phyloP scores from a whole-genome alignment of 1,140 invertebrate genomes.

The Drosophila orosa region DNA sequence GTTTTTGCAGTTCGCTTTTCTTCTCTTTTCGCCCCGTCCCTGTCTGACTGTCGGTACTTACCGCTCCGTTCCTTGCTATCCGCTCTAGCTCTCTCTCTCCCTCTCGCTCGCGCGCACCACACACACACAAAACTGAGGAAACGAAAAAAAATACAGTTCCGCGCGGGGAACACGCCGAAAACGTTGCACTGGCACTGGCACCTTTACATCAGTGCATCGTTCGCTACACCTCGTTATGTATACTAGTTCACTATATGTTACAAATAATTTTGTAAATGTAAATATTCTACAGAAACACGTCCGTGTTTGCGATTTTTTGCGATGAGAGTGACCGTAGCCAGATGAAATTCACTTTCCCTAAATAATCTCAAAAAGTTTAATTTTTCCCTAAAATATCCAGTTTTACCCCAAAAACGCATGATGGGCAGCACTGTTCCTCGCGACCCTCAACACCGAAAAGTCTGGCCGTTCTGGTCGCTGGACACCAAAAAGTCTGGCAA shows the following conservation, averaged over 20 bases:
- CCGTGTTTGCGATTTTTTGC: constrained; percentile 39
- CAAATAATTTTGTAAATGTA: constrained; percentile 77
- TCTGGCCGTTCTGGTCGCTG: too few relatives aligned
- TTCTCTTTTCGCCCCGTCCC: constrained; percentile 32
- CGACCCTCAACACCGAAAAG: too few relatives aligned
- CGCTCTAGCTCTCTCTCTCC: constrained; percentile 20
- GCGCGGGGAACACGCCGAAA: constrained; percentile 68
- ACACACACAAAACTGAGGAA: constrained; percentile 73
- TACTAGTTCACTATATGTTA: constrained; percentile 57
- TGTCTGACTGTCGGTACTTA: constrained; percentile 60
- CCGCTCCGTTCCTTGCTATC: constrained; percentile 44
- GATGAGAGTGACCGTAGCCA: constrained; percentile 18
- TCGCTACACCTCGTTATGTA: constrained; percentile 36
- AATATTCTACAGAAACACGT: constrained; percentile 62
- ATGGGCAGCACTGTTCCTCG: too few relatives aligned
- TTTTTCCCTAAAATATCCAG: too few relatives aligned
- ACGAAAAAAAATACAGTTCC: constrained; percentile 74
- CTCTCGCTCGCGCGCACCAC: constrained; percentile 41
- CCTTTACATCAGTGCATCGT: constrained; percentile 79
- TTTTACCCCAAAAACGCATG: too few relatives aligned
- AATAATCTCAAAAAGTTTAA: too few relatives aligned
- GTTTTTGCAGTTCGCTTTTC: constrained; percentile 55
- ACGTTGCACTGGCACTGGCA: constrained; percentile 40
- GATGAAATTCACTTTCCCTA: not conserved
- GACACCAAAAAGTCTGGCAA: too few relatives aligned